Evolutionary conservation across 1,140 invertebrate species (phyloP).

Genomic region (Rhizoglyphus robini): DNA sequence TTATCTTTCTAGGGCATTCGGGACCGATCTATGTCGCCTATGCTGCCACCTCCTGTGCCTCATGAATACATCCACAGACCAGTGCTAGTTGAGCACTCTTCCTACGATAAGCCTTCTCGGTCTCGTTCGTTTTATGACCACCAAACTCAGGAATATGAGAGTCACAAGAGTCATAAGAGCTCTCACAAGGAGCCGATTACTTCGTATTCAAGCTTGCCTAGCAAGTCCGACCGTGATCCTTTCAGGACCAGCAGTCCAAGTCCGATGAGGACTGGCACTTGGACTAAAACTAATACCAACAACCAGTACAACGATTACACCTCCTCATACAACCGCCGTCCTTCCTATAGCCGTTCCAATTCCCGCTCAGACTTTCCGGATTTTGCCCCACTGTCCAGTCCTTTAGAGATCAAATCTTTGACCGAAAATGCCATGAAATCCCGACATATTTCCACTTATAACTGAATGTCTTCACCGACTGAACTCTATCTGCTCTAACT

Average conservation of each 20-base stretch:
- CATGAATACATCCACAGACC: constrained; percentile 15
- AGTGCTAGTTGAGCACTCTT: background rate
- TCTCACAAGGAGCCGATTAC: background rate
- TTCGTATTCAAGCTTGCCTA: background rate
- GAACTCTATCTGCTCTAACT: no score
- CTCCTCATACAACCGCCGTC: background rate
- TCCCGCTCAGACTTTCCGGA: constrained; percentile 14
- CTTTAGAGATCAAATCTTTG: constrained; percentile 13
- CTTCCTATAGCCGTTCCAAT: background rate
- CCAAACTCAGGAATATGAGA: background rate
- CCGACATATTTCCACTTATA: constrained; percentile 1
- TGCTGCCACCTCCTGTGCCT: background rate
- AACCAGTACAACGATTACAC: constrained; percentile 1
- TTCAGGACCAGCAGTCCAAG: background rate
- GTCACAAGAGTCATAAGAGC: background rate
- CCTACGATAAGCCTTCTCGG: background rate
- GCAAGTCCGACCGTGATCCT: background rate
- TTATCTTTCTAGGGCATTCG: background rate
- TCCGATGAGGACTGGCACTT: background rate
- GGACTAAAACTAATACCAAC: background rate
- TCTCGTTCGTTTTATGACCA: constrained; percentile 13
- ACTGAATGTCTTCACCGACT: background rate
- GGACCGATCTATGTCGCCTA: background rate
- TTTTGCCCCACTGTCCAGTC: constrained; percentile 11
- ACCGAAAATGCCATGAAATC: constrained; percentile 11